A percentile compares a stretch with the other conserved stretches of the same genome.
Conservation (phyloP, 2,888 invertebrate species). For the Plebejus anna region DNA sequence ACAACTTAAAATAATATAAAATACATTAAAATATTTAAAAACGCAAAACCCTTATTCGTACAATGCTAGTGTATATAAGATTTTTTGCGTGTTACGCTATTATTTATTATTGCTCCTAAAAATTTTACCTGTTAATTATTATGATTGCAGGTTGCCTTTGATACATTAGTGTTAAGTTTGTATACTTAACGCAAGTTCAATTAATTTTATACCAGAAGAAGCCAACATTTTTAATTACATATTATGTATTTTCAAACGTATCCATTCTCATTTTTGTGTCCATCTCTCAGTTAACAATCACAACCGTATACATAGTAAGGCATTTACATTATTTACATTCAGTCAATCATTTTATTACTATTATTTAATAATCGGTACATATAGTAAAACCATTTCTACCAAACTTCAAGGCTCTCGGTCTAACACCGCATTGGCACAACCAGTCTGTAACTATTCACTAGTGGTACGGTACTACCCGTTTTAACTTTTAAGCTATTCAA, state of each 20-base stretch:
- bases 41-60: background rate
- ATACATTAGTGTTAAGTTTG: background rate
- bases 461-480: background rate
- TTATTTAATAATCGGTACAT: slow-evolving; percentile 11
- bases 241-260: background rate
- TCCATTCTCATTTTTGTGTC: background rate
- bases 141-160: background rate
- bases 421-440: background rate
- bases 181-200: background rate
- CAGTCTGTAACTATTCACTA: background rate
- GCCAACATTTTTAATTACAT: no score
- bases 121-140: background rate
- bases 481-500: background rate
- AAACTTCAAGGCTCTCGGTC: background rate
- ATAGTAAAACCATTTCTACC: background rate
- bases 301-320: slow-evolving; percentile 27
- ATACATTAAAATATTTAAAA: background rate
- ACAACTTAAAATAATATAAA: background rate
- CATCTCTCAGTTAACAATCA: slow-evolving; percentile 3
- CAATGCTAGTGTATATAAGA: background rate
- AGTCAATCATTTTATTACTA: slow-evolving; percentile 43
- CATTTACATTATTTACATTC: slow-evolving; percentile 52
- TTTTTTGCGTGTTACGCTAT: background rate
- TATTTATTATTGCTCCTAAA: background rate
- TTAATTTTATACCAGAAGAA: background rate